Base-by-base conservation (phyloP, 2,113 vertebrate species). In the Scolopax mira region DNA sequence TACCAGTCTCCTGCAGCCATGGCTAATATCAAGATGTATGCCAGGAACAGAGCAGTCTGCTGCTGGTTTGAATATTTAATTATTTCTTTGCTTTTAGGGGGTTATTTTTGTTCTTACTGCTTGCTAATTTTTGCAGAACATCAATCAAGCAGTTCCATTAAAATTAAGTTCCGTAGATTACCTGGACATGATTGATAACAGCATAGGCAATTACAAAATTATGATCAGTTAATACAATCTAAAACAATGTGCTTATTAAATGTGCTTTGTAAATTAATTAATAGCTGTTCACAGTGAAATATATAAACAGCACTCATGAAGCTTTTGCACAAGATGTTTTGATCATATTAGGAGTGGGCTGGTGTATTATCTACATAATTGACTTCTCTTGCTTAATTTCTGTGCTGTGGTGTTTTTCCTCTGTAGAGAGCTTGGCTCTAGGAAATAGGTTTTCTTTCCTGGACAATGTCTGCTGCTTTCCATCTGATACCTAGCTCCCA, bases 141-240 rank as follows among this genome's bases (percentile, higher is more conserved):
- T 89, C 79, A 90, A 31, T 95, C 96, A 97, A 90, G 64, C 67
- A 48, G 37, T 92, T 77, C 42, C 67, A 93, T 85, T 96, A 89
- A 93, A 97, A 97, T 96, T 70, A 97, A 97, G 93, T 97, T 94
- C 92, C 94, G 93, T 77, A 96, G 94, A 97, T 97, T 97, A 97
- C 96, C 87, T 98, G 97, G 95, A 93, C 14, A 39, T 94, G 96
- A 97, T 92, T 92, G 95, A 96, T 96, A 95, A 94, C 89, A 87
- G 79, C 91, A 82, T 51, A 94, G 79, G 90, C 92, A 97, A 96
- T 97, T 97, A 97, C 91, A 88, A 94, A 94, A 94, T 95, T 96
- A 94, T 86, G 94, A 97, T 94, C 93, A 90, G 96, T 73, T 96
- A 97, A 97, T 97, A 90, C 96, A 97, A 96, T 98, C 94, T 97